Percentiles rank a stretch among this genome's conserved stretches.
Conservation (phyloP, 2,888 invertebrate species). For the Lamproptera curius region DNA sequence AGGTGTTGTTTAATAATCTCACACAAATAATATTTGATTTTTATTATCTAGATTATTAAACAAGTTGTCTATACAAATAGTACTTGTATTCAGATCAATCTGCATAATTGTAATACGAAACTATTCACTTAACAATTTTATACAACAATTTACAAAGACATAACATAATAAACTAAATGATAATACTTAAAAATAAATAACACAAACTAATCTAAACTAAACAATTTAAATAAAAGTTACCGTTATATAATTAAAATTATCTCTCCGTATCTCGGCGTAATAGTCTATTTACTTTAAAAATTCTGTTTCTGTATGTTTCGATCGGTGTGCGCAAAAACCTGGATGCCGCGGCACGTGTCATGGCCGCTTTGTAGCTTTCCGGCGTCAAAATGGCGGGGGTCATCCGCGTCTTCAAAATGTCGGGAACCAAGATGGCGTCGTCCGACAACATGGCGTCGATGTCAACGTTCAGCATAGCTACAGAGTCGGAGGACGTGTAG, state of each 20-base stretch:
- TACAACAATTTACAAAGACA: too few species aligned
- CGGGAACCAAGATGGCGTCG: slow-evolving; percentile 42
- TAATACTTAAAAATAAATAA: too few species aligned
- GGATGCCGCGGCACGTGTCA: slow-evolving; percentile 60
- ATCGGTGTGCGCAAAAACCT: slow-evolving; percentile 53
- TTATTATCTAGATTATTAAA: too few species aligned
- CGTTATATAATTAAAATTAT: slow-evolving; percentile 44
- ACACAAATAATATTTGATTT: too few species aligned
- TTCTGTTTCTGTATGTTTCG: slow-evolving; percentile 63
- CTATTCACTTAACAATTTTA: too few species aligned
- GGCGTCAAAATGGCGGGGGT: slow-evolving; percentile 67
- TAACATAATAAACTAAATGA: too few species aligned
- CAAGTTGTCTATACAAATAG: too few species aligned
- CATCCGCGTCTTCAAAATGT: slow-evolving; percentile 59
- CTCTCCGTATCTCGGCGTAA: slow-evolving; percentile 61
- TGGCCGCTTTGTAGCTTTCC: slow-evolving; percentile 62
- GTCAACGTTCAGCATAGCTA: slow-evolving; percentile 64
- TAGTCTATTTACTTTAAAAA: slow-evolving; percentile 59
- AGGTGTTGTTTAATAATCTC: too few species aligned
- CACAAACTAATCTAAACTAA: too few species aligned
- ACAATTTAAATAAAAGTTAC: too few species aligned
- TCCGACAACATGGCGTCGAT: slow-evolving; percentile 71
- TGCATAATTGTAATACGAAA: too few species aligned
- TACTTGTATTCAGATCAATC: too few species aligned
- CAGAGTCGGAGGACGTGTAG: slow-evolving; percentile 55